Conservation (phyloP, 2,797 vertebrate genomes). For the Ficedula albicollis region DNA sequence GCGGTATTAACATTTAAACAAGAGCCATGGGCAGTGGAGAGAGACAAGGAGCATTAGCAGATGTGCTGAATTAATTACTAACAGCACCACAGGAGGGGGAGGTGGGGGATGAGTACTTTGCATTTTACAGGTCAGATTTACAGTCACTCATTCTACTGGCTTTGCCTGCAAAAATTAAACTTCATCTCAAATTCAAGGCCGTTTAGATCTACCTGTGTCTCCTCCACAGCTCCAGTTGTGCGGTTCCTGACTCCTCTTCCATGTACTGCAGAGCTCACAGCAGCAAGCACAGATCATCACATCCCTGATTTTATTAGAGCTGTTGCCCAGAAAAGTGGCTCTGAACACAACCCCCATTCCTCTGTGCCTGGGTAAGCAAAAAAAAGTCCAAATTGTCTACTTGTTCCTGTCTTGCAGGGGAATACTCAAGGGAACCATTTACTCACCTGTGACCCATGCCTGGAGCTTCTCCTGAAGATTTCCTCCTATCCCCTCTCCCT, state of each 20-base stretch:
- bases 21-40: constrained; percentile 11
- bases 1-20: constrained; percentile 36
- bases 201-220: not conserved
- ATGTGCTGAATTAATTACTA: constrained; percentile 33
- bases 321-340: not conserved
- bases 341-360: not conserved
- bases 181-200: not conserved
- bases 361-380: not conserved
- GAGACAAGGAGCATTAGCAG: constrained; percentile 30
- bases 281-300: not conserved
- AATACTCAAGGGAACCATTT: not conserved
- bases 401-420: not conserved
- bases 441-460: fast-evolving
- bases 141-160: not conserved
- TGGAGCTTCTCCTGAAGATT: not conserved
- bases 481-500: not conserved
- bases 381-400: not conserved
- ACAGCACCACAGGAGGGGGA: not conserved
- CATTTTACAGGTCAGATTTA: not conserved
- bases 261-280: not conserved
- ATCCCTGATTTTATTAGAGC: not conserved
- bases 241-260: not conserved
- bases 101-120: not conserved
- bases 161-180: not conserved
- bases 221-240: not conserved